Conservation (phyloP, 2,888 invertebrate genomes). For the Thymelicus lineola region DNA sequence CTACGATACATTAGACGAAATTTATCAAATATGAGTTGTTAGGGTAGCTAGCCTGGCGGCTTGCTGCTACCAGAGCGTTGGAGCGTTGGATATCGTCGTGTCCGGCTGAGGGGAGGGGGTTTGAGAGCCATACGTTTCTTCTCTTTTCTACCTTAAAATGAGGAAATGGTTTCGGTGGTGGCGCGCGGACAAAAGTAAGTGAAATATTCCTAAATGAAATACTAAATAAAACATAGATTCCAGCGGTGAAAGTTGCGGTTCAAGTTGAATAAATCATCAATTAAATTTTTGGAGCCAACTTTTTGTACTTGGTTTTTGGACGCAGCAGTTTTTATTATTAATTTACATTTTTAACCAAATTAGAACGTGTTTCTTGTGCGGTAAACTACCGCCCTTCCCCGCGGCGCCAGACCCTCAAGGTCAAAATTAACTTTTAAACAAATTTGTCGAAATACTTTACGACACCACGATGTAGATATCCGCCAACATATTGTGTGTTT, state of each 20-base stretch:
- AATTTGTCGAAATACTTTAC: slow-evolving; percentile 26
- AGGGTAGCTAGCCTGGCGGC: too few species aligned
- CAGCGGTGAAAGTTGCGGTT: neutral
- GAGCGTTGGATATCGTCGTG: too few species aligned
- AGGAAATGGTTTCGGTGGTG: too few species aligned
- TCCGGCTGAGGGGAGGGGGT: too few species aligned
- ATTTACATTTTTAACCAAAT: slow-evolving; percentile 10
- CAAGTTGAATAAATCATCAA: neutral
- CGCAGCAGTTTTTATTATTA: neutral
- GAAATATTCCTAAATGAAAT: neutral
- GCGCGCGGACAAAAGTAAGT: too few species aligned
- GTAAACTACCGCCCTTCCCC: slow-evolving; percentile 12
- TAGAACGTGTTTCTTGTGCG: slow-evolving; percentile 30
- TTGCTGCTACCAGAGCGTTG: too few species aligned
- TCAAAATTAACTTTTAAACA: slow-evolving; percentile 28
- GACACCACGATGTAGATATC: slow-evolving; percentile 6
- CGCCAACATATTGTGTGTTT: neutral
- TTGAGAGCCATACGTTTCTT: too few species aligned
- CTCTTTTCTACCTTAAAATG: too few species aligned
- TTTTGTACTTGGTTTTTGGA: slow-evolving; percentile 2
- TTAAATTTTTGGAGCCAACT: neutral
- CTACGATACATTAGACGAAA: too few species aligned
- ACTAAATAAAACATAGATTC: neutral
- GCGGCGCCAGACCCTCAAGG: neutral
- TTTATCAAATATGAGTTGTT: too few species aligned